Base-by-base conservation (phyloP, 1,140 invertebrate species). In the Papilio polytes region DNA sequence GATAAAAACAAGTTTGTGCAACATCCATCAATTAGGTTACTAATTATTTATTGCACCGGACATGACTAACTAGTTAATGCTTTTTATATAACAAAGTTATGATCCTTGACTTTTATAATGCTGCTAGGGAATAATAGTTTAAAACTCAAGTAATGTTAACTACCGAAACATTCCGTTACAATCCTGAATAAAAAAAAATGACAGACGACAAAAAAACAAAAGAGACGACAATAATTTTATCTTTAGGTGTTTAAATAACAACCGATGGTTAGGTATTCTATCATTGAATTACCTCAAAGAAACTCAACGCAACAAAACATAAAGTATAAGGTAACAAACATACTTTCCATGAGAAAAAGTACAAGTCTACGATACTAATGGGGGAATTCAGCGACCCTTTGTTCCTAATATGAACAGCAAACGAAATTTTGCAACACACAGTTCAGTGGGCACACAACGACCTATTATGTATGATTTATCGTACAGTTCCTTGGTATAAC, bases 61-160 rank as follows among this genome's bases (percentile, higher is more conserved):
- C 63, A 18, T 36, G 63, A 70, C 12, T 66, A 66, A 66, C 59
- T 9, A 22, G 22, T 26, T 26, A 22, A 66, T 63, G 98, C 98
- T 26, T 63, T 63, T 31, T 66, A 18, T 66, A 66, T 66, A 31
- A 66, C 26, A 31, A 31, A 26, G 8, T 63, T 63, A 63, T 31
- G 63, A 66, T 66, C 12, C 12, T 66, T 66, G 15, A 66, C 12
- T 66, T 31, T 66, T 66, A 53, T 66, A 26, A 12, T 31, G 22
- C 13, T 13, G 22, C 2, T 36, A 36, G 31, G 31, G 1, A 1
- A 36, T 3, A 2, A 26, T 36, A 36, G 31, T 36, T 36, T 36
- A 26, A 26, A 26, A 26, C 26, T 26, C 26, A 26, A 26, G 26
- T 3, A 36, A 36, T 2, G 2, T 36, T 36, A 6, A 36, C 31